Base-by-base conservation (phyloP, 2,888 invertebrate species). In the Alentia gelatinosa region DNA sequence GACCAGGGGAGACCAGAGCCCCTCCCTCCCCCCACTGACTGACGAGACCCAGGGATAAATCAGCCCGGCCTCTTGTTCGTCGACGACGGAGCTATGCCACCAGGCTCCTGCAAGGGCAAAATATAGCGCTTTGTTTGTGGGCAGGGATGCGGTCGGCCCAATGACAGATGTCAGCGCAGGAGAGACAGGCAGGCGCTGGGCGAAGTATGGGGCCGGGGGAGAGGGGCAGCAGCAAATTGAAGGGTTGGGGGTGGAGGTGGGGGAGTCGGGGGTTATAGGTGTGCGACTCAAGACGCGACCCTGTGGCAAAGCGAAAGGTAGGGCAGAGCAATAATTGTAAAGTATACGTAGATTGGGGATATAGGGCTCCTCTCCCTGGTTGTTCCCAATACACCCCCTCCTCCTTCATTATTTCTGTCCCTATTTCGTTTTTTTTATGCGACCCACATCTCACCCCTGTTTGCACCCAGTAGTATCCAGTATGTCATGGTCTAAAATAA, bases 41-140 rank as follows among this genome's bases (percentile, higher is more conserved):
- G n/a, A 68, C 68, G 68, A 30, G 30, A 26, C 30, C 30, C 68
- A 4, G 12, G 68, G 68, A 68, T 68, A 68, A 68, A 68, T 68
- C 68, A 68, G 68, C 30, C 30, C 68, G 1, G 23, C 26, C 68
- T 68, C 68, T 68, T 68, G 68, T 68, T 30, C 68, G 68, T 15
- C 30, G 68, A 68, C n/a, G 63, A 63, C 63, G n/a, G 63, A 63
- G 68, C 68, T 68, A 68, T 30, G 3, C 68, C 68, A 68, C 33
- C 68, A 68, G 33, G 68, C 30, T 26, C 26, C 68, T 4, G 30
- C 30, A 68, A 12, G 56, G 68, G 3, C 68, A 30, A 68, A 68
- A 68, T 68, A 68, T 68, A 68, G 68, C n/a, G 68, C 68, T 68
- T 68, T 68, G 68, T 68, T 68, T 68, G 68, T 30, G 68, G 30